Base-by-base conservation (phyloP, 2,888 invertebrate genomes). In the Cordilura impudica region DNA sequence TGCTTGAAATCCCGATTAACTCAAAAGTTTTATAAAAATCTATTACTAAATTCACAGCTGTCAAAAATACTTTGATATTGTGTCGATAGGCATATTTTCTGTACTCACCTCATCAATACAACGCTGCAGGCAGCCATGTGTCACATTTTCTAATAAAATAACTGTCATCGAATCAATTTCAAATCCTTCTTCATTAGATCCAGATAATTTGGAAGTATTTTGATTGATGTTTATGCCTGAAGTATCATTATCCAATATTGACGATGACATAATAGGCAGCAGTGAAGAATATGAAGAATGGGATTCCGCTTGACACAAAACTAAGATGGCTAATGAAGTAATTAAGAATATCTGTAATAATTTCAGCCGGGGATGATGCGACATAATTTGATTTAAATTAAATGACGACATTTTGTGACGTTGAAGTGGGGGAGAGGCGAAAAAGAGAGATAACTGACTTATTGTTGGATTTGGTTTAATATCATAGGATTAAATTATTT, bases 91-190 rank as follows among this genome's bases (percentile, higher is more conserved):
- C n/a, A n/a, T n/a, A n/a, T n/a, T n/a, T 26, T 23, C 5, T 16
- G 10, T 16, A 63, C 78, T 74, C 23, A 79, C 79, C 79, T 79
- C 79, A 47, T 76, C 71, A 12, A 76, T 67, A 16, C 79, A 79
- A 21, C n/a, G 67, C 6, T 76, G 71, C 39, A 79, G 39, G 72
- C 79, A 79, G 2, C 61, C 14, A 58, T 72, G 67, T n/a, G 79
- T 79, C 45, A 76, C 67, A 67, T 79, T 79, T 45, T 72, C 79
- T 31, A 79, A 29, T 18, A 76, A 5, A 10, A 29, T 39, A 1
- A 76, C 45, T 35, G 71, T 63, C 8, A 54, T 63, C 8, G 71
- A 53, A 67, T 79, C 79, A 56, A 67, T 63, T 12, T 76, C 79
- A 58, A 31, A 54, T 2, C 71, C 54, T n/a, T 66, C 78, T 45